phyloP scores from a whole-genome alignment of 2,113 vertebrate species.

The Tonatia bakeri region DNA sequence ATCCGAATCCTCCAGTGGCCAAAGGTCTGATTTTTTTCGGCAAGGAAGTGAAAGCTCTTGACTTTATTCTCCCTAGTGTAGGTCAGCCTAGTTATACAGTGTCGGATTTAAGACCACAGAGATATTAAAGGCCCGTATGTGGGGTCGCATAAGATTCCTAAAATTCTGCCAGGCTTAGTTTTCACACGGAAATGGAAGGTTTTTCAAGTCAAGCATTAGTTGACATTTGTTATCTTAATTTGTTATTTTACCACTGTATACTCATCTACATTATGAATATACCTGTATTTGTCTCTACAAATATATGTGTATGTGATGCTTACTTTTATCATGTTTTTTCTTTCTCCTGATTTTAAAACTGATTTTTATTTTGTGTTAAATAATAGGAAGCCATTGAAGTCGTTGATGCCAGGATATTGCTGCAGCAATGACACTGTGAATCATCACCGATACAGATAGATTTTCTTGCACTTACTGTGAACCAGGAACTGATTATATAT shows the following conservation, averaged over 20 bases:
- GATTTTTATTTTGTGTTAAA: constrained; percentile 11
- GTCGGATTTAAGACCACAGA: not conserved
- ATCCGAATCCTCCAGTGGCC: not conserved
- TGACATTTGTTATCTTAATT: not conserved
- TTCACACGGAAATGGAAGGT: not conserved
- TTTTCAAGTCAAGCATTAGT: not conserved
- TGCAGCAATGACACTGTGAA: not conserved
- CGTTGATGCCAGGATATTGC: not conserved
- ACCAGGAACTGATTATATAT: not conserved
- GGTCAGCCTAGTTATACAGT: not conserved
- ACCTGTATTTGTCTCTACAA: not conserved
- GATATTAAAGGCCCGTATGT: not conserved
- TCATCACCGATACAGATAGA: not conserved
- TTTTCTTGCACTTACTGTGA: not conserved
- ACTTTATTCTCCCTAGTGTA: not conserved
- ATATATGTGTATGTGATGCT: not conserved
- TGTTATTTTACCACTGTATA: not conserved
- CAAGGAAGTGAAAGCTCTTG: not conserved
- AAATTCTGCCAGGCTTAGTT: not conserved
- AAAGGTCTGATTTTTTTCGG: not conserved
- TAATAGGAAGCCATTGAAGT: not conserved
- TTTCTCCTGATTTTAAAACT: not conserved
- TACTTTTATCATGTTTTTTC: not conserved
- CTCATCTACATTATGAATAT: not conserved
- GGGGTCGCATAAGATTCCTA: not conserved